A percentile compares a stretch with the other conserved stretches of the same genome.
phyloP scores from a whole-genome alignment of 2,113 vertebrate species.

The Cryptotis parvus region DNA sequence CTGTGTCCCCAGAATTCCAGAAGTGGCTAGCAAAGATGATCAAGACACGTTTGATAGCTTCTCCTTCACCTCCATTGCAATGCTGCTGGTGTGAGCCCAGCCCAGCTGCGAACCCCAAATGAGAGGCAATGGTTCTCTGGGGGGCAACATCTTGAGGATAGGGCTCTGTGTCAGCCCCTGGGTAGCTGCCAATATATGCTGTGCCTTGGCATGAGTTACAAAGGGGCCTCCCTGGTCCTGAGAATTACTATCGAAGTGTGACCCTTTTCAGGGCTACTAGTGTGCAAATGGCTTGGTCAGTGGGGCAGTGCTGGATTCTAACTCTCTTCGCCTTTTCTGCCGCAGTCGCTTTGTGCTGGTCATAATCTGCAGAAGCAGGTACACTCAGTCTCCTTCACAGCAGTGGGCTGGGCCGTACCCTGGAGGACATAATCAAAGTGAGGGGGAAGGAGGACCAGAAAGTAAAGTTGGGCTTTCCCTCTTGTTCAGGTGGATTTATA shows the following conservation, averaged over 20 bases:
- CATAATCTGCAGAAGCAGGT: constrained; percentile 38
- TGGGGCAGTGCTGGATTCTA: background rate
- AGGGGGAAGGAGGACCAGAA: background rate
- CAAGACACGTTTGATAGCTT: background rate
- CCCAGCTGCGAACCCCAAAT: background rate
- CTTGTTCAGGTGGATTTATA: background rate
- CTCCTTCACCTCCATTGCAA: background rate
- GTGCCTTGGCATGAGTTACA: background rate
- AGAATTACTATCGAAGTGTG: background rate
- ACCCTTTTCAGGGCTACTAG: background rate
- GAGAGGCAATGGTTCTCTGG: background rate
- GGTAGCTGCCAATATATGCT: background rate
- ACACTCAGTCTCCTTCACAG: background rate
- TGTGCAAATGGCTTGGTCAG: background rate
- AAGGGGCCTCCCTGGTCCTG: background rate
- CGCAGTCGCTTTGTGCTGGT: background rate
- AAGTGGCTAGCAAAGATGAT: background rate
- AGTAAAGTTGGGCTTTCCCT: background rate
- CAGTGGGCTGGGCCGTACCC: background rate
- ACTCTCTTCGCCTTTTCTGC: background rate
- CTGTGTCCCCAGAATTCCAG: background rate
- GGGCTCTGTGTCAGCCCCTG: background rate
- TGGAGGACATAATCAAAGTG: background rate
- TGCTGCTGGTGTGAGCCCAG: background rate
- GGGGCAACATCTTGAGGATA: constrained; percentile 4